Evolutionary conservation across 2,797 vertebrate genomes (phyloP).

Genomic region (Ibycter americanus): DNA sequence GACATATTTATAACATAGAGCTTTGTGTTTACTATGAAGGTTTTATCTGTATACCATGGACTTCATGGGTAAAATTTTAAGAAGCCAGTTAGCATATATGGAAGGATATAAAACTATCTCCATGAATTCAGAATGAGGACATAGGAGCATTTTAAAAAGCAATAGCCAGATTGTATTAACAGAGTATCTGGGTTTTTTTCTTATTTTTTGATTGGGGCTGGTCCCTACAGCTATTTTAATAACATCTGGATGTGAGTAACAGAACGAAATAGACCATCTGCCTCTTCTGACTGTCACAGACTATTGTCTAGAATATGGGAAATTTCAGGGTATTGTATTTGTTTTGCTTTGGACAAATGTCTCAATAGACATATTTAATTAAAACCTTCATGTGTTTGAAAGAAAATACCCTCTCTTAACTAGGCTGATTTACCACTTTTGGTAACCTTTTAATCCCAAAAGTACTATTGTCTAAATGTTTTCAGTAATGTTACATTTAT

Average conservation of each 20-base stretch:
- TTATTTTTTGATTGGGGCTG: slow-evolving; percentile 37
- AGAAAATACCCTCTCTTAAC: slow-evolving; percentile 27
- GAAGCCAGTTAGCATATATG: slow-evolving; percentile 10
- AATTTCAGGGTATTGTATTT: slow-evolving; percentile 14
- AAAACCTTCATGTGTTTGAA: slow-evolving; percentile 21
- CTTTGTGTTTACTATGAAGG: slow-evolving; percentile 52
- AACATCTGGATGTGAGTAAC: slow-evolving; percentile 42
- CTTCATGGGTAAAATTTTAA: background rate
- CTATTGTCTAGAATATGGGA: slow-evolving; percentile 19
- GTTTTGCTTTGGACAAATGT: slow-evolving; percentile 49
- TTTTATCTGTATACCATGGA: slow-evolving; percentile 40
- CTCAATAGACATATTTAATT: slow-evolving; percentile 26
- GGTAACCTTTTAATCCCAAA: slow-evolving; percentile 3
- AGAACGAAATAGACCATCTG: slow-evolving; percentile 25
- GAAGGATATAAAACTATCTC: background rate
- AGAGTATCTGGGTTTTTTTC: background rate
- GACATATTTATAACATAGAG: slow-evolving; percentile 67
- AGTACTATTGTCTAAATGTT: background rate
- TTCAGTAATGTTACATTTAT: background rate
- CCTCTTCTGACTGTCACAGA: slow-evolving; percentile 10
- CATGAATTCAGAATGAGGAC: background rate
- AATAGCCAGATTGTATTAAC: background rate
- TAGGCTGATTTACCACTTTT: background rate
- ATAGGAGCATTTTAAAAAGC: background rate
- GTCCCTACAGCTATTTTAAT: slow-evolving; percentile 52